Conservation (phyloP, 1,140 invertebrate genomes). For the Atta texana region DNA sequence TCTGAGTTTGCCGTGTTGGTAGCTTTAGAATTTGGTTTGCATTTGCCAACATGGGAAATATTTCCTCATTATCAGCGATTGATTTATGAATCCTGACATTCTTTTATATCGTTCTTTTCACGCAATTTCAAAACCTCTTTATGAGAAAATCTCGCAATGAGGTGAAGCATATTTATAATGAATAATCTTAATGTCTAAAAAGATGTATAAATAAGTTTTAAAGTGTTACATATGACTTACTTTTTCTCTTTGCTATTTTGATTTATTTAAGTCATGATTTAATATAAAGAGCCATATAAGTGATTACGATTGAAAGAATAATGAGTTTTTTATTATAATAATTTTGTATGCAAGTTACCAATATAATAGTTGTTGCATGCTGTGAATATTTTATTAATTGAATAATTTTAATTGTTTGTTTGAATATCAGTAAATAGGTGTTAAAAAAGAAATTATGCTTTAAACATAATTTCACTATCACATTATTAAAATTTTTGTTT, state of each 20-base stretch:
- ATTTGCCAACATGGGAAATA: conserved; percentile 96
- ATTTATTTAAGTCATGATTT: not conserved
- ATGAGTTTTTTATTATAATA: conserved; percentile 13
- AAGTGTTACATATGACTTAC: not conserved
- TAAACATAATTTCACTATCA: not conserved
- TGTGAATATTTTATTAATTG: conserved; percentile 50
- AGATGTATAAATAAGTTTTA: not conserved
- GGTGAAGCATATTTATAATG: conserved; percentile 27
- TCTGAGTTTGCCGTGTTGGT: conserved; percentile 98
- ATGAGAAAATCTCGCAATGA: not conserved
- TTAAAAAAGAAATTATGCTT: conserved; percentile 9
- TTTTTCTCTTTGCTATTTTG: not conserved
- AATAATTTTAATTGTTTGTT: conserved; percentile 38
- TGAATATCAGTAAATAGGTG: conserved; percentile 10
- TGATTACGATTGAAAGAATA: conserved; percentile 8
- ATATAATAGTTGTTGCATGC: conserved; percentile 38
- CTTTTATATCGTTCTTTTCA: conserved; percentile 62
- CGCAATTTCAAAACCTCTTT: conserved; percentile 56
- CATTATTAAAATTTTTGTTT: conserved; percentile 31
- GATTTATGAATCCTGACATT: conserved; percentile 93
- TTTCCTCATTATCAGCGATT: conserved; percentile 98
- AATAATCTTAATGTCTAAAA: conserved; percentile 12
- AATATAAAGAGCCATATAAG: not conserved
- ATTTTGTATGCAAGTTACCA: conserved; percentile 38
- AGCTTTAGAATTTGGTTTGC: conserved; percentile 97